Conservation (phyloP, 1,140 invertebrate genomes). For the Drosophila triauraria region DNA sequence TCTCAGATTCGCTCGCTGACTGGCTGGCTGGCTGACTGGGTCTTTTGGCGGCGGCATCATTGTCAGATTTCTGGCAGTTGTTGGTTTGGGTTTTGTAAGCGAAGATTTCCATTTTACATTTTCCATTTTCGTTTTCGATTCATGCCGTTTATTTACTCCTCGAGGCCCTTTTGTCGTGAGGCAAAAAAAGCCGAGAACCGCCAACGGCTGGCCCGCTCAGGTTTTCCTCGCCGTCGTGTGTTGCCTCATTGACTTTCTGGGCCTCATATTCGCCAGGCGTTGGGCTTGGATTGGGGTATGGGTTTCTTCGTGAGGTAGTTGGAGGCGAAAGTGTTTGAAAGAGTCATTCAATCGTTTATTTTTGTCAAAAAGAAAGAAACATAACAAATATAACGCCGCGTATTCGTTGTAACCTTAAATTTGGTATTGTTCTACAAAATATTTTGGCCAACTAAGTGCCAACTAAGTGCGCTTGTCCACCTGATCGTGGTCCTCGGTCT, state of each 20-base stretch:
- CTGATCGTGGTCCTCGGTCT: neutral
- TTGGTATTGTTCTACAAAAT: constrained; percentile 13
- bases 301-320: constrained; percentile 47
- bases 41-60: constrained; percentile 58
- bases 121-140: constrained; percentile 59
- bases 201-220: constrained; percentile 35
- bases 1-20: constrained; percentile 40
- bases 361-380: constrained; percentile 43
- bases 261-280: constrained; percentile 59
- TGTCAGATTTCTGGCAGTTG: constrained; percentile 66
- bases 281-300: constrained; percentile 4
- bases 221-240: constrained; percentile 44
- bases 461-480: constrained; percentile 1
- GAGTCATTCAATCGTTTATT: constrained; percentile 35
- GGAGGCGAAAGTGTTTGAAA: constrained; percentile 14
- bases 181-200: constrained; percentile 32
- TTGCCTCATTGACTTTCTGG: constrained; percentile 78
- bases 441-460: constrained; percentile 2
- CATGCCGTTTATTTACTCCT: constrained; percentile 73
- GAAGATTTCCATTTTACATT: constrained; percentile 73
- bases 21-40: constrained; percentile 54
- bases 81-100: constrained; percentile 68
- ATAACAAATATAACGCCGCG: constrained; percentile 37
- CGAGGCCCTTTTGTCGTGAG: constrained; percentile 75
- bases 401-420: constrained; percentile 49